Evolutionary conservation across 1,140 invertebrate genomes (phyloP).

Genomic region (Ooceraea biroi): DNA sequence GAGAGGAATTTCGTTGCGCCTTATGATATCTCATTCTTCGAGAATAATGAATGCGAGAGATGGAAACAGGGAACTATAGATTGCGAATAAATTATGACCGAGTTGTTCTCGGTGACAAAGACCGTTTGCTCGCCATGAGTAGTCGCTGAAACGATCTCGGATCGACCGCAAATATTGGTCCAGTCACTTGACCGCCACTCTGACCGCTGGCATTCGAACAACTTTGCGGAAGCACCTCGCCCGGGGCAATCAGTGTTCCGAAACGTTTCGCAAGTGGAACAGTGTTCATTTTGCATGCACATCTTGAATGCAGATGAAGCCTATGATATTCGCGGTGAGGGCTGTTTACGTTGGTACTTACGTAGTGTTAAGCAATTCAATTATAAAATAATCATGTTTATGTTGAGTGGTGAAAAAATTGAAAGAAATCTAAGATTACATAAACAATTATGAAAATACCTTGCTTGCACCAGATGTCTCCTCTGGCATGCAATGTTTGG

Average conservation of each 20-base stretch:
- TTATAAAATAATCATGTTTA: background rate
- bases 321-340: background rate
- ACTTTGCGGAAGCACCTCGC: background rate
- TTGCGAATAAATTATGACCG: slow-evolving; percentile 38
- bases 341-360: background rate
- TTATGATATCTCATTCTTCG: slow-evolving; percentile 29
- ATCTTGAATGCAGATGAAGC: background rate
- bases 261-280: slow-evolving; percentile 6
- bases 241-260: background rate
- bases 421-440: background rate
- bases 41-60: slow-evolving; percentile 43
- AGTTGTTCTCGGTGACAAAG: slow-evolving; percentile 31
- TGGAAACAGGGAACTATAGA: slow-evolving; percentile 5
- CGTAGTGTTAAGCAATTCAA: background rate
- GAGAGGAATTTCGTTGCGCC: slow-evolving; percentile 15
- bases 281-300: background rate
- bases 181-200: background rate
- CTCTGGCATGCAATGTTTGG: background rate
- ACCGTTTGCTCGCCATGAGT: background rate
- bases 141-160: background rate
- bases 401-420: background rate
- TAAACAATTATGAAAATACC: background rate
- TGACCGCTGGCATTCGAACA: slow-evolving; percentile 37
- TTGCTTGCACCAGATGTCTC: background rate
- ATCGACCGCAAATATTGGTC: slow-evolving; percentile 43